These are phyloP conservation scores for Crocidura indochinensis DNA, from an alignment of 2,797 vertebrate species.

Conservation along the genomic window DNA sequence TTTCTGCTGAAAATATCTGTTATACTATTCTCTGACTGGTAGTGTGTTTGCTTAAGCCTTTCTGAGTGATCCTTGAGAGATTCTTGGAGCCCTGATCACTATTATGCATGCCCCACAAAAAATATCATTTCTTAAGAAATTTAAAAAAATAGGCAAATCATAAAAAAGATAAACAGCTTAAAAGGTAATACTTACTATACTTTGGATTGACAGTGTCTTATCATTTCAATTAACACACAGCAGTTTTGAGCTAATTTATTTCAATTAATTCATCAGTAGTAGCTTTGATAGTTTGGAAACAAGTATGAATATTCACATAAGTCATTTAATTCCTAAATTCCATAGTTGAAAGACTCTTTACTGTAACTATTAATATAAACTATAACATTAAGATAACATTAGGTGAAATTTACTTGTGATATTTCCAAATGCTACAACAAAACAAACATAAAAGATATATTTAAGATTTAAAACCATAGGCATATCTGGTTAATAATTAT, in stretches of 20 bases:
- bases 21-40: too few relatives aligned
- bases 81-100: too few relatives aligned
- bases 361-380: conserved; percentile 45
- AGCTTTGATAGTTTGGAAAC: not conserved
- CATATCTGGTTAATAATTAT: not conserved
- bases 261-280: conserved; percentile 39
- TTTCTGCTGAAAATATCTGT: not conserved
- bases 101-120: too few relatives aligned
- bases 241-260: conserved; percentile 30
- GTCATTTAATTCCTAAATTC: conserved; percentile 51
- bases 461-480: conserved; percentile 52
- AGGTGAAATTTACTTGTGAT: not conserved
- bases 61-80: too few relatives aligned
- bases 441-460: conserved; percentile 46
- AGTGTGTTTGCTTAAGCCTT: too few relatives aligned
- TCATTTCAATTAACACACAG: not conserved
- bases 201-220: conserved; percentile 15
- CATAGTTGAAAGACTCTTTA: not conserved
- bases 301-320: not conserved
- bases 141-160: too few relatives aligned
- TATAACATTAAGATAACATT: not conserved
- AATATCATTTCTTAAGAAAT: too few relatives aligned
- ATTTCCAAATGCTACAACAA: conserved; percentile 58
- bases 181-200: not conserved
- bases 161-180: conserved; percentile 1